Base-by-base conservation (phyloP, 2,888 invertebrate species). In the Heliconius sara region DNA sequence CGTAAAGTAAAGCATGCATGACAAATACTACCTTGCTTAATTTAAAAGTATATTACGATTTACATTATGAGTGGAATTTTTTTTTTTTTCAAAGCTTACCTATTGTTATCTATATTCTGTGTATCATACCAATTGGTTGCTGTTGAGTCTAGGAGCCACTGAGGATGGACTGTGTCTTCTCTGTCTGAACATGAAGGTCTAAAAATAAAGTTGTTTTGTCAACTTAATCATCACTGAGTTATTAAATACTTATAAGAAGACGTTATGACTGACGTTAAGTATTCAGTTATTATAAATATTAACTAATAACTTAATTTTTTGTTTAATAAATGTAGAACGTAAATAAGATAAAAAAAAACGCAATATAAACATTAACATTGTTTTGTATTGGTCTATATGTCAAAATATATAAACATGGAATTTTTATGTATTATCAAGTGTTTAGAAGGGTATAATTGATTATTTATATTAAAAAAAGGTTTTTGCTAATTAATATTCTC, bases 131-230 rank as follows among this genome's bases (percentile, higher is more conserved):
- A 96, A 86, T 96, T 96, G 89, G 95, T 89, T 90, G 95, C 92
- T n/a, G 96, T 93, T 60, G 96, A 96, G 86, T 96, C 96, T 66
- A 96, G 89, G 27, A 96, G 91, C 96, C 96, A 96, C 83, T 96
- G 96, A 3, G 96, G 96, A 84, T 96, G 96, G 22, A 96, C 96
- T 3, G 96, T 96, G 84, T 96, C 96, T 85, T 96, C 96, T 79
- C 96, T 95, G 84, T 95, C 95, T 5, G 96, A 95, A 84, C 95
- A 93, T 74, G 95, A 92, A 82, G 95, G 94, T 79, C 93, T 95
- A 83, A 75, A 88, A 83, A 78, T 60, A 65, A 27, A 43, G 22
- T 63, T 19, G 13, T 30, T 39, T 22, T 67, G 47, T 12, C n/a
- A 16, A 34, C n/a, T 60, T 22, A 2, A n/a, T 10, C n/a, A 22